phyloP scores from a whole-genome alignment of 2,113 vertebrate species.

The Ellobius talpinus region DNA sequence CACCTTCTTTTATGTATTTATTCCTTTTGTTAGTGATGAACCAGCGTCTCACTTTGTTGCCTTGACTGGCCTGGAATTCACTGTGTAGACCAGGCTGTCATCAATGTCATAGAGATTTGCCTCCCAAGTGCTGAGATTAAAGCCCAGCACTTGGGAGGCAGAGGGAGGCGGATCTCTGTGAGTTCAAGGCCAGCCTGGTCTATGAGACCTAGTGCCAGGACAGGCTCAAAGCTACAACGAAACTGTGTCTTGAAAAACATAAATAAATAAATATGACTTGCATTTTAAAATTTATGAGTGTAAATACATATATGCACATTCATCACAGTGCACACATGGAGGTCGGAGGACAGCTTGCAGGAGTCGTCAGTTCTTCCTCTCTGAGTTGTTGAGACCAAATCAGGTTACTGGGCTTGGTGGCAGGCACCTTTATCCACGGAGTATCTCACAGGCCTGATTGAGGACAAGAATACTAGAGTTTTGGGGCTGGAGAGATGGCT shows the following conservation, averaged over 20 bases:
- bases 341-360: neutral
- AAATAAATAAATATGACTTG: neutral
- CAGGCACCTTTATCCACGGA: neutral
- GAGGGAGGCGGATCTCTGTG: too few species aligned
- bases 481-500: neutral
- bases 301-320: neutral
- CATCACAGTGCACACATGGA: neutral
- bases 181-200: too few species aligned
- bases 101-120: neutral
- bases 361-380: neutral
- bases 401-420: neutral
- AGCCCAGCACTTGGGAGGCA: too few species aligned
- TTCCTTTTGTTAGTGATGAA: neutral
- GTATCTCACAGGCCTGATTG: neutral
- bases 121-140: neutral
- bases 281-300: neutral
- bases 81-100: neutral
- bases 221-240: too few species aligned
- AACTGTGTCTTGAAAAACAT: too few species aligned
- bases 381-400: neutral
- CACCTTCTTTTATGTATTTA: neutral
- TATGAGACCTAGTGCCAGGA: too few species aligned
- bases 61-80: neutral
- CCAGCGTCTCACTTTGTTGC: neutral
- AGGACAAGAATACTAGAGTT: neutral